A percentile compares a stretch with the other conserved stretches of the same genome.
Conservation (phyloP, 1,140 invertebrate genomes). For the Macrosteles quadrilineatus region DNA sequence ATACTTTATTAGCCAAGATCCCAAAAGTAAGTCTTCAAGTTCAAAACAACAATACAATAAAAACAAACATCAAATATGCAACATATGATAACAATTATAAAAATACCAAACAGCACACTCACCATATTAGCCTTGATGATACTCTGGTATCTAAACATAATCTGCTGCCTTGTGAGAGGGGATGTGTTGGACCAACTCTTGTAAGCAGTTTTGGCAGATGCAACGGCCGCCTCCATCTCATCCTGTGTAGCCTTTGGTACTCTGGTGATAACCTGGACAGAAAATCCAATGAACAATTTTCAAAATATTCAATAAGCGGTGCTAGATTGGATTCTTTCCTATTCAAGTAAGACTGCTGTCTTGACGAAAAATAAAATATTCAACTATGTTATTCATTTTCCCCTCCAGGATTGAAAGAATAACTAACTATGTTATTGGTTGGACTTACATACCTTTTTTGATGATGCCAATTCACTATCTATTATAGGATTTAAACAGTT, state of each 20-base stretch:
- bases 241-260: slow-evolving; percentile 89
- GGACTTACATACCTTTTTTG: neutral
- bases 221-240: slow-evolving; percentile 92
- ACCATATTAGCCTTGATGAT: slow-evolving; percentile 78
- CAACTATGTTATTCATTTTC: neutral
- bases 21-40: no score
- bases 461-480: neutral
- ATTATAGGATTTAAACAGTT: no score
- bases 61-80: no score
- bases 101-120: no score
- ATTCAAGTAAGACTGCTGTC: neutral
- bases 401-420: neutral
- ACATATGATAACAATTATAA: no score
- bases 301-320: neutral
- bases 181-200: slow-evolving; percentile 90
- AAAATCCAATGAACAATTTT: neutral
- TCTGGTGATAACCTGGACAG: slow-evolving; percentile 66
- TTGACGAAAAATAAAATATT: neutral
- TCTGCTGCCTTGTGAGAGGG: slow-evolving; percentile 89
- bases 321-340: neutral
- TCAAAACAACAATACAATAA: no score
- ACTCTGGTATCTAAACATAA: slow-evolving; percentile 91
- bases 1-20: no score
- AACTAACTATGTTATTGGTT: neutral
- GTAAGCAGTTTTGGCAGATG: slow-evolving; percentile 82